Evolutionary conservation across 2,888 invertebrate genomes (phyloP).

Genomic region (Drosophila stalkeri): DNA sequence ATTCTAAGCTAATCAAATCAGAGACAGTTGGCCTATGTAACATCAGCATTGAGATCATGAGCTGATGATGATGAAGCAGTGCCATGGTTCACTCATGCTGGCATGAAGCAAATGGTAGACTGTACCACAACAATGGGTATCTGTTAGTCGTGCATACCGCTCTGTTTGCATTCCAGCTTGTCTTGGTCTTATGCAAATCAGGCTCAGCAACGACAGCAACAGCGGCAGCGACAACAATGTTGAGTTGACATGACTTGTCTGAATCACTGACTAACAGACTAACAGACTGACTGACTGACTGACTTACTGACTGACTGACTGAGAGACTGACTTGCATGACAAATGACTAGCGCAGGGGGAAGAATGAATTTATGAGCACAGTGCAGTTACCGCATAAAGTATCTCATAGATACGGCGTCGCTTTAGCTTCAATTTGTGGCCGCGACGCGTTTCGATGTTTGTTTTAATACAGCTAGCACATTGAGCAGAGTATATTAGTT

Average conservation of each 20-base stretch:
- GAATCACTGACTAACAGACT: constrained; percentile 18
- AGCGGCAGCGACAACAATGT: constrained; percentile 42
- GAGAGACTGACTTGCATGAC: constrained; percentile 60
- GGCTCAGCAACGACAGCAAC: constrained; percentile 26
- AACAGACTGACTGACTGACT: constrained; percentile 29
- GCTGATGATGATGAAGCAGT: neutral
- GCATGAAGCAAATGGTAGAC: neutral
- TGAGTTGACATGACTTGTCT: constrained; percentile 46
- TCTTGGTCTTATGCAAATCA: constrained; percentile 69
- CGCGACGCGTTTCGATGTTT: constrained; percentile 49
- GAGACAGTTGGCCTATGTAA: no score
- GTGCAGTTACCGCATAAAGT: constrained; percentile 77
- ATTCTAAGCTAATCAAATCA: no score
- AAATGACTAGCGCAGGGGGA: constrained; percentile 50
- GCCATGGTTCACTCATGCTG: neutral
- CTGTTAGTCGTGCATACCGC: constrained; percentile 4
- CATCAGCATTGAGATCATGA: neutral
- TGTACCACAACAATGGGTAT: constrained; percentile 22
- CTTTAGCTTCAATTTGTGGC: constrained; percentile 26
- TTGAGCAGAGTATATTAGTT: neutral
- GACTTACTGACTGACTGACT: constrained; percentile 51
- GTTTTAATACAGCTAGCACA: neutral
- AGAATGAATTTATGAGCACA: constrained; percentile 73
- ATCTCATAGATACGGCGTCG: constrained; percentile 58
- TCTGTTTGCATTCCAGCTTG: constrained; percentile 10